These are phyloP conservation scores for Poecilia velifera DNA, from an alignment of 2,797 vertebrate genomes.

Conservation along the genomic window DNA sequence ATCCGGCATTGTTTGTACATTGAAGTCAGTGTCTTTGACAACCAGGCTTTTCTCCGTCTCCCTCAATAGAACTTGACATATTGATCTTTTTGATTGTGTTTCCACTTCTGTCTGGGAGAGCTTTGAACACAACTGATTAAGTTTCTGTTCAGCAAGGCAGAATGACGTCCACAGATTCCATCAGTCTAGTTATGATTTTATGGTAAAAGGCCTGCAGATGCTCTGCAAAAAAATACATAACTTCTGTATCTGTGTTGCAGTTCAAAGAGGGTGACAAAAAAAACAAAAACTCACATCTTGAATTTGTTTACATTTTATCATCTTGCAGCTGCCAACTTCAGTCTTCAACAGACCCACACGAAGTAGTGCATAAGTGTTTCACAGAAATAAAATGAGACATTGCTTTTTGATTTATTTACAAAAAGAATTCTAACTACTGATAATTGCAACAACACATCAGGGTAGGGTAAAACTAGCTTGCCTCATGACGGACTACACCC, in stretches of 20 bases:
- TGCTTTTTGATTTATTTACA: background rate
- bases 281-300: background rate
- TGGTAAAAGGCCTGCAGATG: background rate
- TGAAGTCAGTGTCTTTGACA: conserved; percentile 4
- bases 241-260: background rate
- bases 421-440: background rate
- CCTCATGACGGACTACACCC: no score
- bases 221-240: background rate
- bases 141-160: background rate
- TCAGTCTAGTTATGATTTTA: background rate
- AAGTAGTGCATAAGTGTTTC: background rate
- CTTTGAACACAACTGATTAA: background rate
- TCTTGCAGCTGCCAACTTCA: background rate
- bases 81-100: conserved; percentile 2
- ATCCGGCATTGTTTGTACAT: background rate
- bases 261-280: background rate
- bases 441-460: no score
- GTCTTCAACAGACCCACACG: background rate
- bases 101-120: background rate
- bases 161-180: background rate
- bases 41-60: background rate
- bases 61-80: background rate
- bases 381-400: background rate
- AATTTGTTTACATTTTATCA: background rate
- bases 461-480: no score